Evolutionary conservation across 2,888 invertebrate genomes (phyloP).

Genomic region (Rhingia campestris): DNA sequence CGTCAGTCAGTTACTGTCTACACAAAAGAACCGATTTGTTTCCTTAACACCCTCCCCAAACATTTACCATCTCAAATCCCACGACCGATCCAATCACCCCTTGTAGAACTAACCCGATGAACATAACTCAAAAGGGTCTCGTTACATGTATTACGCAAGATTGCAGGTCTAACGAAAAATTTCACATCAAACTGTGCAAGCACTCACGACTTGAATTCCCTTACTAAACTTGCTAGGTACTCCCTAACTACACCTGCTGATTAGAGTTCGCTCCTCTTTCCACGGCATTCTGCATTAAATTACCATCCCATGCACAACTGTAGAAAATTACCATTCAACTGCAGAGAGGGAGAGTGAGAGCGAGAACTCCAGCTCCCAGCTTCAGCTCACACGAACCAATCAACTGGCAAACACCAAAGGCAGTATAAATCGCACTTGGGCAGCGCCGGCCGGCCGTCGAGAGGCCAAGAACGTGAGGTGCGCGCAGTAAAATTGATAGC

Average conservation of each 20-base stretch:
- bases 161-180: not conserved
- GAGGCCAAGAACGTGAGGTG: slow-evolving; percentile 4
- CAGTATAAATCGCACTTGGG: slow-evolving; percentile 26
- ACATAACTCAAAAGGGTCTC: not conserved
- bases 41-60: too few species aligned
- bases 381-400: slow-evolving; percentile 57
- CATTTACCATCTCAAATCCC: not conserved
- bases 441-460: not conserved
- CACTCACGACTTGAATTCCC: slow-evolving; percentile 42
- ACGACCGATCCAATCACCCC: not conserved
- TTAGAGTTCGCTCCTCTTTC: slow-evolving; percentile 30
- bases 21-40: too few species aligned
- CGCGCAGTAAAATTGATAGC: slow-evolving; percentile 54
- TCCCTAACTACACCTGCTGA: slow-evolving; percentile 62
- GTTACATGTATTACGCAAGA: not conserved
- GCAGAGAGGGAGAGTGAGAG: too few species aligned
- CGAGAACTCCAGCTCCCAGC: slow-evolving; percentile 12
- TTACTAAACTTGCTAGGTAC: slow-evolving; percentile 1
- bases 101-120: not conserved
- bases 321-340: slow-evolving; percentile 54
- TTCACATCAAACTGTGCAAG: not conserved
- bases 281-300: slow-evolving; percentile 49
- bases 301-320: slow-evolving; percentile 42
- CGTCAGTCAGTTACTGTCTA: too few species aligned
- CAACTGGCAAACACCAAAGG: slow-evolving; percentile 32